Evolutionary conservation across 2,113 vertebrate genomes (phyloP), one percentile per base, ranked within the genome.

Genomic region (Tychaedon coryphoeus): DNA sequence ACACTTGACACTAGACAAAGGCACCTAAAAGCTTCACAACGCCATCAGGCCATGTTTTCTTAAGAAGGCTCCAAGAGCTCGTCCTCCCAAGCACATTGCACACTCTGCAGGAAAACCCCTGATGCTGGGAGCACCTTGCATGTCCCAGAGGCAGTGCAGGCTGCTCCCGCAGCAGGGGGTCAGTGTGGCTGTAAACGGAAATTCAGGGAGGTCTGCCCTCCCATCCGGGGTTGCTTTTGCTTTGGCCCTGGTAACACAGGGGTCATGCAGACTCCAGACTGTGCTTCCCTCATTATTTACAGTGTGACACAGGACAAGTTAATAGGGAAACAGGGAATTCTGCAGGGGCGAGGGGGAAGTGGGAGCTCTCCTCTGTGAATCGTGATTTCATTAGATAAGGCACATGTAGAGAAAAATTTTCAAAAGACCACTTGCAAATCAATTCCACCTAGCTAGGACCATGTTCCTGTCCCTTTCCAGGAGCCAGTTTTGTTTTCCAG

Each of bases 1-100:
- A 93, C 87, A 62, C 67, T 64, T 62, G 82, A 93, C 85, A 77
- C 87, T 26, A 70, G 67, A 96, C 88, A 51, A 95, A 96, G 93
- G 95, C 94, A 96, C 94, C 94, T 90, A 90, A 90, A 95, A 93
- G 95, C 93, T 94, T 60, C 58, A 87, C 87, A 61, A 82, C 0
- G 9, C 4, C 3, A 38, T 26, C 64, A 20, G 88, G 64, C 24
- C 1, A 0, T 25, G 72, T 51, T 67, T 72, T 78, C 57, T 64
- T 81, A 13, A 45, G 74, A 58, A 74, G 47, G 86, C 79, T 94
- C 45, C 72, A 62, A 82, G 81, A 61, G 1, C 26, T 62, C 1
- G 0, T 43, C 38, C 45, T 78, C 28, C 67, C 36, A 86, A 82
- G 77, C 84, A 72, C 80, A 8, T 10, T 42, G 86, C 76, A 62